Evolutionary conservation across 1,140 invertebrate genomes (phyloP), one percentile per base, ranked within the genome.

Genomic region (Scaptodrosophila lebanonensis): DNA sequence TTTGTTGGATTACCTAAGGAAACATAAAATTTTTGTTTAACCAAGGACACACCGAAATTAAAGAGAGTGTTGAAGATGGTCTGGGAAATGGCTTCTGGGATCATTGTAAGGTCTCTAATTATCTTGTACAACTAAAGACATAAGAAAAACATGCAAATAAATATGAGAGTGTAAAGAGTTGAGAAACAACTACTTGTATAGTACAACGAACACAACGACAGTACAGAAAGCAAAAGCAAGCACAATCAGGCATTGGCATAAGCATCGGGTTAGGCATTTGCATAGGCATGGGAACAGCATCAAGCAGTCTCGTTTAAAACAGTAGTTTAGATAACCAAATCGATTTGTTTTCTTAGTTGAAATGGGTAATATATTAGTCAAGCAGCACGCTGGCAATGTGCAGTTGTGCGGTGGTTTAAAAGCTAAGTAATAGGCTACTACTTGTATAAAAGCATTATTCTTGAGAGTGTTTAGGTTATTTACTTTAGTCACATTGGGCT

Each of bases 81-180:
- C 30, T 43, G 47, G 72, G 53, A 33, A 57, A 76, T 73, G 70
- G 66, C 30, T 49, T 56, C 3, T 43, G 72, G 53, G 59, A 38
- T 43, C 25, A 36, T 59, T 33, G 44, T 36, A 16, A 27, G 65
- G 53, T 9, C 29, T 27, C 1, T 16, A 27, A 27, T 18, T 35
- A 6, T 15, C 49, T 25, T 63, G 40, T 38, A 53, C 42, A 69
- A 57, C 42, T 57, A 36, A 52, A 18, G 35, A 38, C 36, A 54
- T 61, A 20, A 27, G 30, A 48, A 65, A 60, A 70, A 66, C 67
- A 70, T 71, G 67, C 67, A 66, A 54, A 66, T 71, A 66, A 51
- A 54, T 54, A 66, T 70, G 48, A 66, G 66, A 66, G 39, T 66
- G 48, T 62, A 66, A 62, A 66, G 50, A 45, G 44, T 30, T 40